Base-by-base conservation (phyloP, 2,888 invertebrate genomes). In the Euzophera pinguis region DNA sequence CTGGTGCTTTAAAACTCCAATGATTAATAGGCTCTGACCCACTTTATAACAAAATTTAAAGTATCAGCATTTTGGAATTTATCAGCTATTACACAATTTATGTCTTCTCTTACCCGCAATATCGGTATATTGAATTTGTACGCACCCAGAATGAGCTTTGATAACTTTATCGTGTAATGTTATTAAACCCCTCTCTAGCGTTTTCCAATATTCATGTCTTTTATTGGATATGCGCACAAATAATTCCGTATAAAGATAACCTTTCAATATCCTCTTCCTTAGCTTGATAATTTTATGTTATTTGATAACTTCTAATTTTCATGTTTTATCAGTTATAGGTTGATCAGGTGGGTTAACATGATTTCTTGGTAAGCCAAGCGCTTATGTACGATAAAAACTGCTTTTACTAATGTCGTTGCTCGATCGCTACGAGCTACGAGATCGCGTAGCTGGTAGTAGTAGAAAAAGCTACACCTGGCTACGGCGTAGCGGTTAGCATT, bases 401-500 rank as follows among this genome's bases (percentile, higher is more conserved):
- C 34, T 34, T 34, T 4, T 5, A 34, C 49, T 29, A 39, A n/a
- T 39, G 22, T 22, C 22, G 22, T 22, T 3, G 22, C 22, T 22
- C 5, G 5, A 22, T 2, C 2, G 22, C 22, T 22, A 22, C 22
- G 5, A 22, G 22, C 22, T 22, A 22, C 22, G 22, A 22, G 3
- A 3, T 3, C 22, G 2, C 22, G 22, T 22, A 22, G 22, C 22
- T 3, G 22, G 2, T 22, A 5, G 22, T n/a, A n/a, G n/a, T n/a
- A n/a, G n/a, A n/a, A n/a, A n/a, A 22, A 16, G 32, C 41, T 47
- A 17, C 59, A 58, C 16, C 59, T 52, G 59, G 54, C 55, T 54
- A 59, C 54, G 48, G 51, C 43, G 27, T 53, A 64, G 61, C 62
- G 74, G n/a, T n/a, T n/a, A n/a, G n/a, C n/a, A 78, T 80, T 3